Percentiles rank a stretch among this genome's conserved stretches.
Conservation (phyloP, 2,888 invertebrate genomes). For the Mesorhabditis sp. region DNA sequence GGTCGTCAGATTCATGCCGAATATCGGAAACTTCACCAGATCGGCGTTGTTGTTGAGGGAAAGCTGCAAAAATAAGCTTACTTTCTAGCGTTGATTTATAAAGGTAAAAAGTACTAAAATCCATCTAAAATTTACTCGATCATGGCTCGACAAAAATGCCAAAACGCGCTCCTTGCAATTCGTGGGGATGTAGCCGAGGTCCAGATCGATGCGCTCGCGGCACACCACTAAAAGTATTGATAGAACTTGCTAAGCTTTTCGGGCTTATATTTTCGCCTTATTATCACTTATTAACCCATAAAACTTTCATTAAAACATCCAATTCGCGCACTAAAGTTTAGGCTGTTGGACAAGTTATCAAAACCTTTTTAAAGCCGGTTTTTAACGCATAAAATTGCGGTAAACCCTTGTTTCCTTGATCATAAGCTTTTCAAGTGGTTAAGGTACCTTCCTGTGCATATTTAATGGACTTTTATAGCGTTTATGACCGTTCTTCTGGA, state of each 20-base stretch:
- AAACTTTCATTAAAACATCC: background rate
- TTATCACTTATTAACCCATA: background rate
- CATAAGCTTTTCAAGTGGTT: too few relatives aligned
- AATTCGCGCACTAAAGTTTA: too few relatives aligned
- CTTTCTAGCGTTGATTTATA: slow-evolving; percentile 7
- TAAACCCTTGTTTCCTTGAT: too few relatives aligned
- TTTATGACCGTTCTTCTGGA: too few relatives aligned
- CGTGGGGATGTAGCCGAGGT: slow-evolving; percentile 43
- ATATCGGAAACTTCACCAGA: slow-evolving; percentile 40
- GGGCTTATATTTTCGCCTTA: background rate
- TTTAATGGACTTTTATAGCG: too few relatives aligned
- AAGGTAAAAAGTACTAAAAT: background rate
- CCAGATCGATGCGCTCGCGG: slow-evolving; percentile 9
- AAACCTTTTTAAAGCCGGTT: too few relatives aligned
- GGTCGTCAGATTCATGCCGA: slow-evolving; percentile 42
- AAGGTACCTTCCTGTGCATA: too few relatives aligned
- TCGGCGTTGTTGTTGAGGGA: slow-evolving; percentile 36
- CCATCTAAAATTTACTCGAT: slow-evolving; percentile 30
- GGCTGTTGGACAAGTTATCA: too few relatives aligned
- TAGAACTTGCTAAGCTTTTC: background rate
- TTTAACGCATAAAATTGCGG: too few relatives aligned
- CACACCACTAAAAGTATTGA: background rate
- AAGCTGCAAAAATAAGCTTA: slow-evolving; percentile 29
- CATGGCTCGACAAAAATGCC: slow-evolving; percentile 53
- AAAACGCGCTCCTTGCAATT: slow-evolving; percentile 49